Percentiles rank a stretch among this genome's conserved stretches.
phyloP scores from a whole-genome alignment of 2,888 invertebrate genomes.

The Carabus problematicus region DNA sequence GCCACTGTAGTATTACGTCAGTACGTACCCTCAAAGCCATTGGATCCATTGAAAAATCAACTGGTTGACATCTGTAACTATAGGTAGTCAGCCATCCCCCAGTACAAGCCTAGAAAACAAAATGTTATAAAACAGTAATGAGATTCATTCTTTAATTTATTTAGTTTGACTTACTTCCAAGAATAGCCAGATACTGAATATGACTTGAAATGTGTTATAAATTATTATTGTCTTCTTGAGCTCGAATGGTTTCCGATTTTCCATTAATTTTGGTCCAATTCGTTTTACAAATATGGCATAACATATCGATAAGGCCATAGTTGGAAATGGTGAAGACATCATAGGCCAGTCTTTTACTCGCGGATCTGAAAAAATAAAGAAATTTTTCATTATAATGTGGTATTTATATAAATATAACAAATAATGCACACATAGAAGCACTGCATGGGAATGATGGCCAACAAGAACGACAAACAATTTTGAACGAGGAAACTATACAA shows the following conservation, averaged over 20 bases:
- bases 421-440: neutral
- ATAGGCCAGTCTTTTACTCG: slow-evolving; percentile 87
- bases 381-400: slow-evolving; percentile 3
- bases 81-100: slow-evolving; percentile 76
- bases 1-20: too few relatives aligned
- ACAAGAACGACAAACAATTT: too few relatives aligned
- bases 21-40: slow-evolving; percentile 72
- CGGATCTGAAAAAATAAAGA: slow-evolving; percentile 72
- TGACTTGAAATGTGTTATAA: slow-evolving; percentile 89
- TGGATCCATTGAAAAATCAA: slow-evolving; percentile 76
- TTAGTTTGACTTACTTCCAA: slow-evolving; percentile 75
- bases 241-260: slow-evolving; percentile 86
- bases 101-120: slow-evolving; percentile 58
- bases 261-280: slow-evolving; percentile 87
- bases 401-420: neutral
- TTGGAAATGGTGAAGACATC: slow-evolving; percentile 90
- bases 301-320: slow-evolving; percentile 78
- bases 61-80: slow-evolving; percentile 78
- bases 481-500: too few relatives aligned
- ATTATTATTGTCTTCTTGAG: slow-evolving; percentile 79
- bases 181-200: slow-evolving; percentile 90
- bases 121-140: slow-evolving; percentile 57
- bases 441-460: too few relatives aligned
- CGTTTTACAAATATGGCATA: slow-evolving; percentile 85
- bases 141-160: slow-evolving; percentile 46